These are phyloP conservation scores for Oreochromis niloticus DNA, from an alignment of 2,113 vertebrate species.

Conservation along the genomic window DNA sequence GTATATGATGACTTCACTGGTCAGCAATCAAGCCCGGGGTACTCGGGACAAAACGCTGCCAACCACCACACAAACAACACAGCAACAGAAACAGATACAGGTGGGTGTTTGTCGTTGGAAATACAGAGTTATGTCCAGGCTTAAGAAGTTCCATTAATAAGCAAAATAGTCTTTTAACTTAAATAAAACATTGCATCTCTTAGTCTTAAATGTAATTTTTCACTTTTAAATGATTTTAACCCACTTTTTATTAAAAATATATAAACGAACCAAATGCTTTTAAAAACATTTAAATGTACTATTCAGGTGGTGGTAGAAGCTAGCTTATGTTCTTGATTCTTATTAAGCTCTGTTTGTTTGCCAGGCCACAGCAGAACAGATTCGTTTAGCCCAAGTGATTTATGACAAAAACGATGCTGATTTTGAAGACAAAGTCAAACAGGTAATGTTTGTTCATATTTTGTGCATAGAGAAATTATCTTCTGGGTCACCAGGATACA, in stretches of 20 bases:
- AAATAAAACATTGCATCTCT: neutral
- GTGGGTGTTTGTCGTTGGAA: constrained; percentile 49
- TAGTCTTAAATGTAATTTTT: neutral
- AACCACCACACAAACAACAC: constrained; percentile 78
- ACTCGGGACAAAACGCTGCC: constrained; percentile 86
- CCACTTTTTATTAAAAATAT: neutral
- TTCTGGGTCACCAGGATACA: neutral
- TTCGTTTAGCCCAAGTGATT: constrained; percentile 95
- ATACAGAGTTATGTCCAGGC: neutral
- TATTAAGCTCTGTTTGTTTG: constrained; percentile 28
- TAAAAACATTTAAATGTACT: neutral
- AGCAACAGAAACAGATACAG: constrained; percentile 95
- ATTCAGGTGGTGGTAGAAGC: neutral
- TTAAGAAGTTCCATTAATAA: neutral
- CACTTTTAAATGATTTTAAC: neutral
- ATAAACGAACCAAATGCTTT: neutral
- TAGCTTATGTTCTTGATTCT: neutral
- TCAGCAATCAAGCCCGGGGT: constrained; percentile 86
- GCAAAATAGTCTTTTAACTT: neutral
- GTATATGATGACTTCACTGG: constrained; percentile 99
- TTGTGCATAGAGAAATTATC: neutral
- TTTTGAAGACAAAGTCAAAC: constrained; percentile 97
- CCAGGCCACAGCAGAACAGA: constrained; percentile 97
- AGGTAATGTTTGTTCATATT: constrained; percentile 67
- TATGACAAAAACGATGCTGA: constrained; percentile 94